Base-by-base conservation (phyloP, 2,888 invertebrate species). In the Embidobia sp. region DNA sequence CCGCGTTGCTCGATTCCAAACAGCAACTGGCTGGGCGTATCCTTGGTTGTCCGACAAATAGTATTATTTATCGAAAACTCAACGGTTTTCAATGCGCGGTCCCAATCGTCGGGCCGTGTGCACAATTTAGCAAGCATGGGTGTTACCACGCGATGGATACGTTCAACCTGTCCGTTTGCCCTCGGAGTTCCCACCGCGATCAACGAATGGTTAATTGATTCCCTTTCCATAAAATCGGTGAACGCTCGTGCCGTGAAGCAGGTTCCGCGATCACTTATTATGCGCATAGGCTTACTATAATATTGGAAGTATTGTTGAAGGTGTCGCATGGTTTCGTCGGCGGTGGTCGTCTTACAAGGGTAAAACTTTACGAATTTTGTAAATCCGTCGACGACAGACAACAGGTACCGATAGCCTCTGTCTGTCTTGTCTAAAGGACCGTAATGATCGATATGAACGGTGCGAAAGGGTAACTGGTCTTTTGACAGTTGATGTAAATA, bases 351-450 rank as follows among this genome's bases (percentile, higher is more conserved):
- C 22, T 44, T 44, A 10, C 42, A 22, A 2, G 42, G 19, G 4
- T 22, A 44, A 1, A 40, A 18, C 11, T 11, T 1, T 6, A 40
- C 18, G 77, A 15, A 27, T 8, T 46, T 46, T 11, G 27, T 46
- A 7, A 46, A 46, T 80, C 83, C 16, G 5, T 88, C 86, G 51
- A 89, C 16, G 1, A 59, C 13, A 0, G 46, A 46, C 6, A 46
- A 15, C 3, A 46, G n/a, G 15, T 15, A 10, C 5, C 15, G 26
- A 5, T 16, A 46, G 2, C 46, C 46, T 0, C 13, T 4, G 0
- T 10, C 10, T 6, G 46, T 46, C 15, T 46, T 46, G 1, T 46
- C 27, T 10, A 46, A 22, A 0, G 46, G 46, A 27, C 26, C 26
- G 10, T 46, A 46, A 8, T 46, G 46, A 11, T 46, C 46, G 7